phyloP scores from a whole-genome alignment of 1,140 invertebrate genomes.

The Choristoneura fumiferana region DNA sequence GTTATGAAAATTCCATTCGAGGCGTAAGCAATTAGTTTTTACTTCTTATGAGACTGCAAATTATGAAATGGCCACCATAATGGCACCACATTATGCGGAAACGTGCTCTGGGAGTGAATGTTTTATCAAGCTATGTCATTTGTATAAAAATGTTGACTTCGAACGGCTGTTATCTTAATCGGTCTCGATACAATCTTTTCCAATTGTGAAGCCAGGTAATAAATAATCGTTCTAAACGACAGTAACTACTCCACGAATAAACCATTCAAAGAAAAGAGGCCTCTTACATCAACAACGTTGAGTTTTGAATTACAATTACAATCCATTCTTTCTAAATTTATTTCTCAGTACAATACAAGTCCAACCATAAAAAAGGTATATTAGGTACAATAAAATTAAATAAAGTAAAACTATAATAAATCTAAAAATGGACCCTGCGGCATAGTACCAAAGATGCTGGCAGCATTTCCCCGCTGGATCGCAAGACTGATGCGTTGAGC shows the following conservation, averaged over 20 bases:
- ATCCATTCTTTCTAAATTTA: too few relatives aligned
- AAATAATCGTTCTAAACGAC: neutral
- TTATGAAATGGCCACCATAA: slow-evolving; percentile 14
- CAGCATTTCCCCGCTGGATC: too few relatives aligned
- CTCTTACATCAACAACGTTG: neutral
- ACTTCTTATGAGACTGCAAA: slow-evolving; percentile 14
- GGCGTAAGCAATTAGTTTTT: neutral
- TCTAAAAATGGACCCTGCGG: too few relatives aligned
- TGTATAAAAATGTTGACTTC: slow-evolving; percentile 14
- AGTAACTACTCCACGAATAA: neutral
- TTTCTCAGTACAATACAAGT: too few relatives aligned
- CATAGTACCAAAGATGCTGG: too few relatives aligned
- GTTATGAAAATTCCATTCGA: too few relatives aligned
- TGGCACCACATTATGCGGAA: slow-evolving; percentile 12
- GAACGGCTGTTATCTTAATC: neutral
- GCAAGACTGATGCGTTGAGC: too few relatives aligned
- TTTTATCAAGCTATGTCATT: slow-evolving; percentile 5
- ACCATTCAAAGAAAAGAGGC: neutral
- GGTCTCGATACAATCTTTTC: neutral
- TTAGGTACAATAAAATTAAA: too few relatives aligned
- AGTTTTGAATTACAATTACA: slow-evolving; percentile 8
- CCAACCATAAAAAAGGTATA: too few relatives aligned
- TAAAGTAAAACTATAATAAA: too few relatives aligned
- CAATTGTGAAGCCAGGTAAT: neutral
- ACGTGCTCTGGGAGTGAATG: slow-evolving; percentile 9